Percentiles rank a stretch among this genome's conserved stretches.
phyloP scores from a whole-genome alignment of 2,113 vertebrate species.

The Stictonetta naevosa region DNA sequence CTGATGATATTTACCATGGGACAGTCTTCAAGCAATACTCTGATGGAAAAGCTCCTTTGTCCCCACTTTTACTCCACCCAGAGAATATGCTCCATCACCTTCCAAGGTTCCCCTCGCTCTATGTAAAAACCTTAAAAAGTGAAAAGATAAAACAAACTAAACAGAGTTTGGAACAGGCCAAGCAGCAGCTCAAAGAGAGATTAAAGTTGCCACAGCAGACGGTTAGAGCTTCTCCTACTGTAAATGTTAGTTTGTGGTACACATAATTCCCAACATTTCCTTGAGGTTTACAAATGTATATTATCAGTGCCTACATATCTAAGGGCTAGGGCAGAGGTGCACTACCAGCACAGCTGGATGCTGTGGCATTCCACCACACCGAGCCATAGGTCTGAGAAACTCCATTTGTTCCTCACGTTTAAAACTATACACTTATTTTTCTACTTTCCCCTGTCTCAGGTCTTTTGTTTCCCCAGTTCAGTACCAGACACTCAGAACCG shows the following conservation, averaged over 20 bases:
- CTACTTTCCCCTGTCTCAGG: neutral
- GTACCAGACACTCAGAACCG: neutral
- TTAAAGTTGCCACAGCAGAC: neutral
- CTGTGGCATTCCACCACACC: neutral
- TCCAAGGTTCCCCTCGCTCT: neutral
- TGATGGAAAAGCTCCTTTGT: neutral
- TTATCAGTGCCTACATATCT: neutral
- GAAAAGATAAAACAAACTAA: neutral
- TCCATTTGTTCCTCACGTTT: neutral
- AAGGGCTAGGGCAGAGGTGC: neutral
- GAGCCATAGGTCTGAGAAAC: neutral
- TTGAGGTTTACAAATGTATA: neutral
- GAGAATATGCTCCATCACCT: neutral
- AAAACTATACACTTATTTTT: neutral
- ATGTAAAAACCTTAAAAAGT: neutral
- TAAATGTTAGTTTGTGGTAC: neutral
- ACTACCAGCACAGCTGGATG: neutral
- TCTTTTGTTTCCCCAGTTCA: neutral
- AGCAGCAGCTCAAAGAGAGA: neutral
- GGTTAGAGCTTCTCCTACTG: neutral
- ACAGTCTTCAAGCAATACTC: neutral
- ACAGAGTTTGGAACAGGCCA: neutral
- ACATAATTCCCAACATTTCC: neutral
- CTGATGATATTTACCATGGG: neutral
- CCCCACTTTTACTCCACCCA: neutral